phyloP scores from a whole-genome alignment of 2,888 invertebrate species.

The Orthosia gothica region DNA sequence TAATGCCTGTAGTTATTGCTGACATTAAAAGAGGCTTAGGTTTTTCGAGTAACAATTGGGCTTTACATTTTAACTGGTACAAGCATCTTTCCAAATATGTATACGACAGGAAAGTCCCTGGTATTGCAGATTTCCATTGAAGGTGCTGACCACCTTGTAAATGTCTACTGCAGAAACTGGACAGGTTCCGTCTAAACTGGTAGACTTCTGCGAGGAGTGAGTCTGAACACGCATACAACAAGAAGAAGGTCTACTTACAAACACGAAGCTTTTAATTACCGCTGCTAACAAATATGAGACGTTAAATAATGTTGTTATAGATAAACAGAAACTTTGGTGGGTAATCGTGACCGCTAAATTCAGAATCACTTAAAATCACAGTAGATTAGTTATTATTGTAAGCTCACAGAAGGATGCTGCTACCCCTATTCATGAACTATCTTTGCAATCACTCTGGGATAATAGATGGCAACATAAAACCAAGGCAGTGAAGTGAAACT shows the following conservation, averaged over 20 bases:
- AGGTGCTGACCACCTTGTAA: no score
- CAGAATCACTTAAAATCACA: no score
- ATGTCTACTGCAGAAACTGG: not conserved
- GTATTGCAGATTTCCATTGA: no score
- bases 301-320: no score
- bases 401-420: not conserved
- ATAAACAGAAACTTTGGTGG: no score
- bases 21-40: constrained; percentile 26
- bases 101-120: no score
- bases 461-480: not conserved
- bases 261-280: not conserved
- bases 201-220: no score
- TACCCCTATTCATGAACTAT: not conserved
- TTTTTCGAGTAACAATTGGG: constrained; percentile 7
- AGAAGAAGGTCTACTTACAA: not conserved
- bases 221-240: no score
- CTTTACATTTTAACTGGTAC: not conserved
- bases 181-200: no score
- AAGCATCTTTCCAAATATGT: not conserved
- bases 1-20: constrained; percentile 18
- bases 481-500: not conserved
- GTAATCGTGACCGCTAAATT: no score
- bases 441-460: not conserved
- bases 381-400: not conserved
- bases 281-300: no score